Base-by-base conservation (phyloP, 2,797 vertebrate species). In the Hydrolagus colliei region DNA sequence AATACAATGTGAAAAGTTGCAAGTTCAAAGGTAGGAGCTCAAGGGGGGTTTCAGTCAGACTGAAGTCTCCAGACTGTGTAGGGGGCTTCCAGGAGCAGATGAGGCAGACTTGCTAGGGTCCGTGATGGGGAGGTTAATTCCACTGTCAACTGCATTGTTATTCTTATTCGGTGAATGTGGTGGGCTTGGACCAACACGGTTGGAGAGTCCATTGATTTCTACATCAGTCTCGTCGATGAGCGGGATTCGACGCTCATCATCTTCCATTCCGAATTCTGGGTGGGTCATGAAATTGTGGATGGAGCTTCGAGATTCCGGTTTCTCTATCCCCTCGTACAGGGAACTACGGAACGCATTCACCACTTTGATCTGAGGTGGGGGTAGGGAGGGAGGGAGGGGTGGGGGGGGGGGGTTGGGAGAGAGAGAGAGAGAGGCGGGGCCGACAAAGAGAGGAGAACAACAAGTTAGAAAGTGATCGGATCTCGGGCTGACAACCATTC, bases 261-360 rank as follows among this genome's bases (percentile, higher is more conserved):
- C 96, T 8, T 96, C 96, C 90, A 94, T 93, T 65, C 92, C 89
- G 88, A 97, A 98, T 92, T 96, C 97, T 4, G 97, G 97, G 90
- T 97, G 96, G 92, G 94, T 95, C 96, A 96, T 98, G 96, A 99
- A 99, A 94, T 90, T 96, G 94, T 98, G 96, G 93, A 97, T 98
- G 95, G 96, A 97, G 94, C 91, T 95, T 92, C 95, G 95, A 92
- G 93, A 96, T 93, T 93, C 94, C 87, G 95, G 93, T 92, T 96
- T 97, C 92, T 96, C 93, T 90, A 96, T 92, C 92, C 93, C 94
- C 91, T 93, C 94, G 9, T 96, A 97, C 85, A 96, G 90, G 91
- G 96, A 96, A 93, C 95, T 97, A 93, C 96, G 96, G 95, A 98
- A 98, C 10, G 96, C 96, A 87, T 95, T 99, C 92, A 98, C 95